Base-by-base conservation (phyloP, 2,797 vertebrate species). In the Acanthopagrus latus region DNA sequence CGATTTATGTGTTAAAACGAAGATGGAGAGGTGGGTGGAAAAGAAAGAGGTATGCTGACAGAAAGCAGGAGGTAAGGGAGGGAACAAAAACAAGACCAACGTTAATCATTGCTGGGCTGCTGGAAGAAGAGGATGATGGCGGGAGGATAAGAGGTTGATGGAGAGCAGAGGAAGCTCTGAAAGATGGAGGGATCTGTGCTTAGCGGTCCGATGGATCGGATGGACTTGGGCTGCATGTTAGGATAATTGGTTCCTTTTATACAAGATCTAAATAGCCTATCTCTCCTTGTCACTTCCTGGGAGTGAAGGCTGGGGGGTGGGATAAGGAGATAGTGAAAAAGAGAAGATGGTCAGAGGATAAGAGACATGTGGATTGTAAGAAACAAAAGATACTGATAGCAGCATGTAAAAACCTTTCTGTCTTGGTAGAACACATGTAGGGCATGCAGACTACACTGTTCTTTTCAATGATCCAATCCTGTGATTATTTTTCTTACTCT, bases 201-300 rank as follows among this genome's bases (percentile, higher is more conserved):
- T 69, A 84, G 78, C 46, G 8, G 67, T 57, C 1, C 50, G 57
- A 74, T 21, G 74, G 67, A 78, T 51, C 58, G 71, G 57, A 84
- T 73, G 74, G 78, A 86, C 29, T 46, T 80, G 70, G 81, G 65
- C 47, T 78, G 80, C 66, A 83, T 85, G 77, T 87, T 76, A 66
- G 73, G 60, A 84, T 84, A 89, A 90, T 82, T 89, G 80, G 66
- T 76, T 89, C 71, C 59, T 75, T 89, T 89, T 81, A 70, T 77
- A 80, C 46, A 76, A 64, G 68, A 85, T 84, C 80, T 80, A 75
- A 89, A 88, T 70, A 71, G 82, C 18, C 27, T 58, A 69, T 86
- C 69, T 78, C 54, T 81, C 59, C 58, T 69, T 71, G 73, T 83
- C 82, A 89, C 62, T 72, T 73, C 74, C 33, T 56, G 3, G 73